Evolutionary conservation across 1,140 invertebrate species (phyloP), one percentile per base, ranked within the genome.

Genomic region (Tetramorium simillimum): DNA sequence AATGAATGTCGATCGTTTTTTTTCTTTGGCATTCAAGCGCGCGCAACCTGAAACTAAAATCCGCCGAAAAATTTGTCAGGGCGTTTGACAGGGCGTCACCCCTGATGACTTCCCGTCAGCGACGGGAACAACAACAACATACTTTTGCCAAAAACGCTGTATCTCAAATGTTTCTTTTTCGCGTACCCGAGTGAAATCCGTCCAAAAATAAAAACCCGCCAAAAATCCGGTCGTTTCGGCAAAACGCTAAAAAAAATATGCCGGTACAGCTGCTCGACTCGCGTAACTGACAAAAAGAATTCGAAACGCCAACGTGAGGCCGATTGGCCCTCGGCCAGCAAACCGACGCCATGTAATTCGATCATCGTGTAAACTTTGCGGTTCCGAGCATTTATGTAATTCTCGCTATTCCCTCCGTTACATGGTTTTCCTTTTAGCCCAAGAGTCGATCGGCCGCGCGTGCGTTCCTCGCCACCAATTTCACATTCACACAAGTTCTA

Each of bases 321-420:
- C 24, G 51, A 88, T 73, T 86, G 86, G 88, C 86, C 49, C 43
- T 40, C 43, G 63, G 77, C 76, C 88, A 89, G 85, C 69, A 76
- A 87, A 85, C 63, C 70, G 75, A 81, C 81, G 78, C 62, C 81
- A 62, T 85, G 87, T 86, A 88, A 88, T 86, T 86, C 85, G 87
- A 88, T 88, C 67, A 65, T 86, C 67, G 75, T 80, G 84, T 86
- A 88, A 88, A 86, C 84, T 53, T 80, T 78, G 62, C 77, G 81
- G 75, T 87, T 87, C 67, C 72, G 51, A 72, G 77, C 81, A 78
- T 85, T 78, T 75, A 85, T 88, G 70, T 87, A 80, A 89, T 67
- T 72, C 72, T 70, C 67, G 86, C 76, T 60, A 88, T 88, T 85
- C 49, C 69, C 69, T 72, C 40, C 3, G 69, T 33, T 73, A 84